phyloP scores from a whole-genome alignment of 1,140 invertebrate species.

The Conopomorpha cramerella region DNA sequence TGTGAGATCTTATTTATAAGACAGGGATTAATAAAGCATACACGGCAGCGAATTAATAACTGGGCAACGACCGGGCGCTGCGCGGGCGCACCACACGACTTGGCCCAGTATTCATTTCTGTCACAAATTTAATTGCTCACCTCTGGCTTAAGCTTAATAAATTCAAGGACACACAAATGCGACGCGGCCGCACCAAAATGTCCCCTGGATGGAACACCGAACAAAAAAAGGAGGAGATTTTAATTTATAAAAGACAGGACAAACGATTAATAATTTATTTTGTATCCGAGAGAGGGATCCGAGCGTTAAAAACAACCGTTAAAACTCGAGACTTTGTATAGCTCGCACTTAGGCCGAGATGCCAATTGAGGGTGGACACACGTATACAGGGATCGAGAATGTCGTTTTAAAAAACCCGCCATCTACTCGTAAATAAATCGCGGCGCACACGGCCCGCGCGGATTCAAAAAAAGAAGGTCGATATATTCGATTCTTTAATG shows the following conservation, averaged over 20 bases:
- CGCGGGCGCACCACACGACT: constrained; percentile 11
- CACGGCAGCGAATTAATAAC: constrained; percentile 25
- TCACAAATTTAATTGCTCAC: constrained; percentile 52
- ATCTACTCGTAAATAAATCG: constrained; percentile 61
- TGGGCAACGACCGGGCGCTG: constrained; percentile 12
- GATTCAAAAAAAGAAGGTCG: constrained; percentile 41
- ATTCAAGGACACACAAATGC: constrained; percentile 44
- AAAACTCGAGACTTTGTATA: constrained; percentile 54
- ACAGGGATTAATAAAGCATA: constrained; percentile 28
- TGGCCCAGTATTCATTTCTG: constrained; percentile 49
- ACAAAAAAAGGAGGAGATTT: constrained; percentile 53
- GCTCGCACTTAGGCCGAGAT: constrained; percentile 55
- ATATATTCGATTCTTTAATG: constrained; percentile 60
- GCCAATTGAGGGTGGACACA: constrained; percentile 57
- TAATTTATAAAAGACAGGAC: constrained; percentile 62
- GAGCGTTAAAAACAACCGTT: constrained; percentile 58
- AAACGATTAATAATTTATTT: constrained; percentile 63
- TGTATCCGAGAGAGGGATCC: constrained; percentile 36
- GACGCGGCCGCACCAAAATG: constrained; percentile 44
- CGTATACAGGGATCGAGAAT: constrained; percentile 57
- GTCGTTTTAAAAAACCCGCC: constrained; percentile 54
- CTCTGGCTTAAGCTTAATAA: constrained; percentile 53
- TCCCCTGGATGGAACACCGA: constrained; percentile 20
- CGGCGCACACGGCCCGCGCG: constrained; percentile 52
- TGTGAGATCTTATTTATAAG: constrained; percentile 15